phyloP scores from a whole-genome alignment of 2,888 invertebrate genomes.

The Seira musarum region DNA sequence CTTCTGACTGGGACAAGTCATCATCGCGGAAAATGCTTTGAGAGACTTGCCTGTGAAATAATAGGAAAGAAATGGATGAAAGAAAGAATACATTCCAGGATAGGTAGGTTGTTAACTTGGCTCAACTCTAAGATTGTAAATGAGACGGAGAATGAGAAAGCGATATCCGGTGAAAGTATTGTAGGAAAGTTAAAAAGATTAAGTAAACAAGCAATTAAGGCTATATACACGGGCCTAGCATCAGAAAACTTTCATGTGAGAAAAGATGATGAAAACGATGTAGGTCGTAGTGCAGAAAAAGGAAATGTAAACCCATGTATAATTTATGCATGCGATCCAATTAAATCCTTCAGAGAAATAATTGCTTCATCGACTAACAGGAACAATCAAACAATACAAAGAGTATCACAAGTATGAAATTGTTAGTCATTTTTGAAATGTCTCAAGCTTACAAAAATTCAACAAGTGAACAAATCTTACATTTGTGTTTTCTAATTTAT shows the following conservation, averaged over 20 bases:
- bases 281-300: neutral
- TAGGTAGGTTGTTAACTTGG: constrained; percentile 13
- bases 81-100: too few relatives aligned
- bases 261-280: constrained; percentile 3
- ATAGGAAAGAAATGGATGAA: constrained; percentile 25
- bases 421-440: too few relatives aligned
- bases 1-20: constrained; percentile 13
- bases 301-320: constrained; percentile 5
- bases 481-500: too few relatives aligned
- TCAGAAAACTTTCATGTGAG: too few relatives aligned
- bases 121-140: constrained; percentile 15
- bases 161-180: too few relatives aligned
- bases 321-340: constrained; percentile 36
- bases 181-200: neutral
- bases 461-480: too few relatives aligned
- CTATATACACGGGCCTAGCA: constrained; percentile 20
- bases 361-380: too few relatives aligned
- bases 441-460: too few relatives aligned
- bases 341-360: too few relatives aligned
- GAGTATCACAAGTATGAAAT: too few relatives aligned
- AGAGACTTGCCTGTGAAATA: constrained; percentile 28
- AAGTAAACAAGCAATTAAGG: neutral
- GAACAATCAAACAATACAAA: too few relatives aligned
- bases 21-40: constrained; percentile 7
- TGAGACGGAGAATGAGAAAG: neutral